phyloP scores from a whole-genome alignment of 2,888 invertebrate species.

The Brachynemurus nebulosus region DNA sequence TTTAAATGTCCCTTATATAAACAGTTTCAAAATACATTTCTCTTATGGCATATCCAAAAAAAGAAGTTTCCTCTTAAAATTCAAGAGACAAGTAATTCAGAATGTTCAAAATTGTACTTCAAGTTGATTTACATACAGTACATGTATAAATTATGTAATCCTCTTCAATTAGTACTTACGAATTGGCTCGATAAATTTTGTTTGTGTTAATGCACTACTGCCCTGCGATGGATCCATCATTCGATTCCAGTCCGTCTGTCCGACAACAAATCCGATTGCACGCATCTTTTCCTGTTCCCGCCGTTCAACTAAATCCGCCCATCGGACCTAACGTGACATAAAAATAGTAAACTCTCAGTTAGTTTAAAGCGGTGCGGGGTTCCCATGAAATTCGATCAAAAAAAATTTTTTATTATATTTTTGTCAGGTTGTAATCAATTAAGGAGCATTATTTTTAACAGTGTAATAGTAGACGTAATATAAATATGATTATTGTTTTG shows the following conservation, averaged over 20 bases:
- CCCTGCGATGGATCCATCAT: slow-evolving; percentile 90
- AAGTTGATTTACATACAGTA: not conserved
- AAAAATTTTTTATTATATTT: too few relatives aligned
- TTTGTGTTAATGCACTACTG: slow-evolving; percentile 78
- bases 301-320: slow-evolving; percentile 94
- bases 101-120: not conserved
- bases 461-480: too few relatives aligned
- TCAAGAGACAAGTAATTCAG: too few relatives aligned
- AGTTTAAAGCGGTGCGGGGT: too few relatives aligned
- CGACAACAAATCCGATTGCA: slow-evolving; percentile 92
- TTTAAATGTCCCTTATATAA: too few relatives aligned
- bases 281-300: slow-evolving; percentile 85
- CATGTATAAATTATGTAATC: not conserved
- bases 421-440: too few relatives aligned
- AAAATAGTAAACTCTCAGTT: too few relatives aligned
- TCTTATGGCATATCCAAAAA: too few relatives aligned
- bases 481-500: too few relatives aligned
- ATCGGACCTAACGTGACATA: slow-evolving; percentile 65
- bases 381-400: too few relatives aligned
- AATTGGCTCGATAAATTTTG: slow-evolving; percentile 68
- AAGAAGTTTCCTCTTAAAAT: not conserved
- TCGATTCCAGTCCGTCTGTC: slow-evolving; percentile 90
- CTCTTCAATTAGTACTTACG: slow-evolving; percentile 4
- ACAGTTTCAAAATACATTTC: too few relatives aligned
- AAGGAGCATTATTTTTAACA: too few relatives aligned